Base-by-base conservation (phyloP, 2,888 invertebrate species). In the Agriopis marginaria region DNA sequence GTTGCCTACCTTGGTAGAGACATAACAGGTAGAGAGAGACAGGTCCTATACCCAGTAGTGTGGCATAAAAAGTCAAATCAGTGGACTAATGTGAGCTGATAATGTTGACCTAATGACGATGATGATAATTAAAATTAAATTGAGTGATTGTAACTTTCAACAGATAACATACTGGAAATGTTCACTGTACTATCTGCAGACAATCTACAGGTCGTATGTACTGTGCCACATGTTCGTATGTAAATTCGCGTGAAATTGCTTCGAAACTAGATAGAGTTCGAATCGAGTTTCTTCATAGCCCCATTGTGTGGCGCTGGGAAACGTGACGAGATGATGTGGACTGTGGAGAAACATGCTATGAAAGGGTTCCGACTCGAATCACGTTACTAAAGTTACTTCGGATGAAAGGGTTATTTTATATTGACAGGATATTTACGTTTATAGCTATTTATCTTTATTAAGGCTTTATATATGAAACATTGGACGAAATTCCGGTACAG, bases 171-270 rank as follows among this genome's bases (percentile, higher is more conserved):
- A 32, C 32, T 32, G 32, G 32, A 32, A 3, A 5, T 32, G 32
- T 54, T 32, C 40, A 7, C 59, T 54, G 23, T 63, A 73, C 72
- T 74, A 75, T 77, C 17, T 79, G 68, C 49, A 68, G 61, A 65
- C 50, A n/a, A 17, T 23, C 40, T 44, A 64, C 61, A 49, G 64
- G 9, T 39, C 17, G 23, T 10, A 42, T 58, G 47, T 45, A 60
- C 60, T 65, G 64, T 61, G 82, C 82, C 84, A 83, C 78, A 71
- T 63, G 60, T 53, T 64, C 63, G 73, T 78, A 82, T 81, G 83
- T 79, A 86, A 85, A 88, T 88, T 75, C 74, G 81, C 86, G 82
- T 86, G 85, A 88, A 88, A 86, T 86, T 85, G 81, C 79, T 66
- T 76, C 73, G 79, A 77, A 83, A 79, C 81, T 75, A 75, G 73